A percentile compares a stretch with the other conserved stretches of the same genome.
Conservation (phyloP, 2,113 vertebrate genomes). For the Daubentonia madagascariensis region DNA sequence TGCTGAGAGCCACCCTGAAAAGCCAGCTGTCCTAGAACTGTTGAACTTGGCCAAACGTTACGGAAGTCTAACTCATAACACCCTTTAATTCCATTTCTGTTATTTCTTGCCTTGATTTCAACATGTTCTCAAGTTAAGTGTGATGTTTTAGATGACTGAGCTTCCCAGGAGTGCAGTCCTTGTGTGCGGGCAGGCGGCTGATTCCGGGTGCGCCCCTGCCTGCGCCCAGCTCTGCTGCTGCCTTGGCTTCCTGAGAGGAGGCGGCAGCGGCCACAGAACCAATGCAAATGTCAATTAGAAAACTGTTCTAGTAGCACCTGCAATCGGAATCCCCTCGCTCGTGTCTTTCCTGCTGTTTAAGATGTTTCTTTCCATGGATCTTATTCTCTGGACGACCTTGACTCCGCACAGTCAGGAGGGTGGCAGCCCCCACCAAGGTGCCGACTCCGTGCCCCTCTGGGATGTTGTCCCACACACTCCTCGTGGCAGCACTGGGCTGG, state of each 20-base stretch:
- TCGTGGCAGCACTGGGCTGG: neutral
- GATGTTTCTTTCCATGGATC: accelerated
- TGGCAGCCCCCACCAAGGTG: accelerated
- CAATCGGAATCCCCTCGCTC: accelerated
- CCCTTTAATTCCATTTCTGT: too few relatives aligned
- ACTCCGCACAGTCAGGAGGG: neutral
- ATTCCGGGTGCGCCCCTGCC: too few relatives aligned
- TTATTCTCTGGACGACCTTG: accelerated
- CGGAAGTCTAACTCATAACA: neutral
- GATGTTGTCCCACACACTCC: neutral
- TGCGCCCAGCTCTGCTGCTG: accelerated
- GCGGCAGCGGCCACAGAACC: accelerated
- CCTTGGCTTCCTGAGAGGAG: accelerated
- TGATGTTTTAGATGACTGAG: accelerated
- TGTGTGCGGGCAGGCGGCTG: too few relatives aligned
- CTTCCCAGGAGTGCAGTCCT: accelerated
- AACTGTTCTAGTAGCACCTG: accelerated
- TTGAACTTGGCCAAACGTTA: neutral
- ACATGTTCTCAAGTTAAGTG: neutral
- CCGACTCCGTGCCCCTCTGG: accelerated
- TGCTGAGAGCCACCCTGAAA: neutral
- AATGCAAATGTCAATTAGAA: neutral
- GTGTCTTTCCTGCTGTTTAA: accelerated
- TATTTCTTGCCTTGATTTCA: neutral
- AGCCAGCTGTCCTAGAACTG: neutral